These are phyloP conservation scores for Oxytorus armatus DNA, from an alignment of 2,888 invertebrate genomes.

Conservation along the genomic window DNA sequence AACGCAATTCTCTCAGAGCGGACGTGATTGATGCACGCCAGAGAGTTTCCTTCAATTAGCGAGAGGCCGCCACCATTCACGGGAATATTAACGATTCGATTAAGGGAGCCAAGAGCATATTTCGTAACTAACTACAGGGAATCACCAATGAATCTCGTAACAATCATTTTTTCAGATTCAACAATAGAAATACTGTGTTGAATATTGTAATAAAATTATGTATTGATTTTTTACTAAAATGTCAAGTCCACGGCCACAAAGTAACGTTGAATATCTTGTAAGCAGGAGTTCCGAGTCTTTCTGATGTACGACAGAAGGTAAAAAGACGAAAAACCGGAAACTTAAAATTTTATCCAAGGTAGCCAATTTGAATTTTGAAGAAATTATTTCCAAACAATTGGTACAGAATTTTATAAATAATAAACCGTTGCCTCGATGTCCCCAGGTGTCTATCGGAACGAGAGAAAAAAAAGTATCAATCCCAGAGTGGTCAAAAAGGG, in stretches of 20 bases:
- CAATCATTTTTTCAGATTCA: constrained; percentile 14
- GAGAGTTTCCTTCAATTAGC: constrained; percentile 74
- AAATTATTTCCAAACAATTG: constrained; percentile 29
- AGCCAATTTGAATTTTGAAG: background rate
- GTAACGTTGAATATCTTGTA: too few species aligned
- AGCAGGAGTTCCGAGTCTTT: too few species aligned
- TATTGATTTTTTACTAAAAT: too few species aligned
- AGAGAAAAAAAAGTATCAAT: constrained; percentile 58
- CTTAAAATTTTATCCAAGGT: background rate
- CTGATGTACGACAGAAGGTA: too few species aligned
- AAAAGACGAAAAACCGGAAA: too few species aligned
- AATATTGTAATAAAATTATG: too few species aligned
- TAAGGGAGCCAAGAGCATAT: constrained; percentile 63
- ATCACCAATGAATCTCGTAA: constrained; percentile 1
- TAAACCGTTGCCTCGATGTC: constrained; percentile 34
- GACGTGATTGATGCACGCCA: constrained; percentile 73
- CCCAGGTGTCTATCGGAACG: background rate
- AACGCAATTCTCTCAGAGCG: constrained; percentile 56
- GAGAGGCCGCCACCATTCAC: constrained; percentile 46
- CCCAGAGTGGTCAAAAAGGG: constrained; percentile 58
- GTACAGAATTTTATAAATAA: constrained; percentile 36
- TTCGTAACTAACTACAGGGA: background rate
- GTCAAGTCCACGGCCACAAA: too few species aligned
- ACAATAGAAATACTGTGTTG: too few species aligned
- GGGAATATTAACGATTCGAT: constrained; percentile 71